Evolutionary conservation across 2,888 invertebrate genomes (phyloP), one percentile per base, ranked within the genome.

Genomic region (Lissonota sp.): DNA sequence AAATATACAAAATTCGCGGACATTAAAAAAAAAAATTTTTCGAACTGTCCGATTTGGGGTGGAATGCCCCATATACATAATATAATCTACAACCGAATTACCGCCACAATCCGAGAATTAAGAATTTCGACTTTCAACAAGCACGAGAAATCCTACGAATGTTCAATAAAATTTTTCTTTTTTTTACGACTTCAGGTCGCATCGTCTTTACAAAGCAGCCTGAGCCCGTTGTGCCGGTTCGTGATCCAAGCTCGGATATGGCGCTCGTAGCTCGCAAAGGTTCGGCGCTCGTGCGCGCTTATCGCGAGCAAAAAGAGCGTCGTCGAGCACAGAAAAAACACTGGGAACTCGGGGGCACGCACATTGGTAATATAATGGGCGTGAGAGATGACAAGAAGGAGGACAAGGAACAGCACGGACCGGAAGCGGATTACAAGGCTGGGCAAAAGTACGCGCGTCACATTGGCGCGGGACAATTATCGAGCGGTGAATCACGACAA

Each of bases 151-250:
- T 44, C 14, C 72, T 0, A 63, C 14, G 7, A 63, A 42, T 58
- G 40, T 39, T 4, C 39, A n/a, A 10, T n/a, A 8, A 60, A 14
- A 12, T 4, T 14, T 42, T 75, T 16, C 26, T 26, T 26, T 46
- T n/a, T 46, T 6, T 6, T 8, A 16, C 14, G n/a, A 49, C 53
- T 64, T 80, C 79, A 91, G 90, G 92, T 0, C 94, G 99, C 73
- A 99, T 99, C 86, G 99, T 99, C 0, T 99, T 99, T 93, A 99
- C 99, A 0, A 99, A 99, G 90, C 99, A 99, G 92, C 98, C 98
- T 0, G 99, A 99, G 90, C 99, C 99, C 0, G 98, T 99, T n/a
- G 96, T 99, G 89, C 99, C 99, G 10, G 98, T 98, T 42, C 95
- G 96, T 91, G 99, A 99, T 93, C 97, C 99, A 0, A 99, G 99